Conservation (phyloP, 2,113 vertebrate species). For the Mirza zaza region DNA sequence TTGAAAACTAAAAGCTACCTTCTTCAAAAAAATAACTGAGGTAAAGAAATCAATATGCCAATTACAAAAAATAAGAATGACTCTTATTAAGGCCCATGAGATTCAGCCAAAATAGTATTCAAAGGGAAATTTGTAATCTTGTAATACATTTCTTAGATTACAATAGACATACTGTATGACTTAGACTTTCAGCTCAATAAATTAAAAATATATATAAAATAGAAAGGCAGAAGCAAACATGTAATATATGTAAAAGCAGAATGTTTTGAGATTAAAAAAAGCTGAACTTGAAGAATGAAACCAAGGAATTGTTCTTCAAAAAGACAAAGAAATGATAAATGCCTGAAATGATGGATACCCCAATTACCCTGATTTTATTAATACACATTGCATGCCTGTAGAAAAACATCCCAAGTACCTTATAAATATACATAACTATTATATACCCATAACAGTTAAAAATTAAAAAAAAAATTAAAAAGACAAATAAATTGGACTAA, state of each 20-base stretch:
- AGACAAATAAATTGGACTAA: neutral
- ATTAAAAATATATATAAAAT: neutral
- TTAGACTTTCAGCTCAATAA: conserved; percentile 36
- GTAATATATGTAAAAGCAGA: neutral
- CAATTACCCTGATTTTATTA: too few species aligned
- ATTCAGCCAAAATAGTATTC: neutral
- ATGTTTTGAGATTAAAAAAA: conserved; percentile 10
- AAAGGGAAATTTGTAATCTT: neutral
- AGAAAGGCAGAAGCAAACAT: neutral
- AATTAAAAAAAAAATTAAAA: neutral
- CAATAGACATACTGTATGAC: neutral
- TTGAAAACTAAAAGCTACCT: neutral
- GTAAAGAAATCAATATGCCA: conserved; percentile 2
- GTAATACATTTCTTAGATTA: neutral
- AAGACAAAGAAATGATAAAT: neutral
- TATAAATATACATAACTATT: too few species aligned
- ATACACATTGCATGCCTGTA: too few species aligned
- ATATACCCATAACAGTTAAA: too few species aligned
- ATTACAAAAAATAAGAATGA: neutral
- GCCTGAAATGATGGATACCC: too few species aligned
- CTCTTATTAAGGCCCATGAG: neutral
- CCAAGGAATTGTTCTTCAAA: neutral
- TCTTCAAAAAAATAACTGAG: neutral
- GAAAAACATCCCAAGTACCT: too few species aligned
- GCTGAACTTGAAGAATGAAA: conserved; percentile 5